Conservation (phyloP, 2,113 vertebrate genomes). For the Hirundichthys speculiger region DNA sequence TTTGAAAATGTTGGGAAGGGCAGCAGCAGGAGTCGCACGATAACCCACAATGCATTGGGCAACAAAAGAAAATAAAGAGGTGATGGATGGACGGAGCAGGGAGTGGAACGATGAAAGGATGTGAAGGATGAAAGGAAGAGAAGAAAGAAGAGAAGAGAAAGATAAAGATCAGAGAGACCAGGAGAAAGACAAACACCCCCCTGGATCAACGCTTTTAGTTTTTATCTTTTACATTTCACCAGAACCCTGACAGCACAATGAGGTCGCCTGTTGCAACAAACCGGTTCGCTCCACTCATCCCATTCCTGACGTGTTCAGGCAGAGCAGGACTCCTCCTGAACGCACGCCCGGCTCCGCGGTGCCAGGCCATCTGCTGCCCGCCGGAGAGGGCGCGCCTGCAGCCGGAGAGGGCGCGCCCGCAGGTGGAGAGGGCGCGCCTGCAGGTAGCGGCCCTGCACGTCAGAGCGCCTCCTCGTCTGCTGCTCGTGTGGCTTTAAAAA, state of each 20-base stretch:
- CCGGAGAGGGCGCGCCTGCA: conserved; percentile 48
- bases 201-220: conserved; percentile 17
- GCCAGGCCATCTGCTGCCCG: conserved; percentile 65
- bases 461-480: conserved; percentile 42
- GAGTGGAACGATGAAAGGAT: conserved; percentile 52
- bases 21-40: conserved; percentile 4
- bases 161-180: conserved; percentile 53
- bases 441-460: conserved; percentile 36
- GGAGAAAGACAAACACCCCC: conserved; percentile 29
- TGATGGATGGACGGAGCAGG: conserved; percentile 39
- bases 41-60: conserved; percentile 16
- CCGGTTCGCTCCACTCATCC: conserved; percentile 4
- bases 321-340: conserved; percentile 26
- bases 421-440: conserved; percentile 52
- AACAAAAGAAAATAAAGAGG: conserved; percentile 16
- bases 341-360: conserved; percentile 36
- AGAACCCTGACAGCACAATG: neutral
- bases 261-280: neutral
- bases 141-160: too few relatives aligned
- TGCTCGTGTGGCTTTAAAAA: conserved; percentile 34
- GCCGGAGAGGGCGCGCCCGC: conserved; percentile 48
- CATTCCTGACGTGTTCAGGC: neutral
- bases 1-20: conserved; percentile 39
- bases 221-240: too few relatives aligned
- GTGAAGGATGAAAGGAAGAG: conserved; percentile 44